Conservation (phyloP, 2,888 invertebrate species). For the Pachymerium ferrugineum region DNA sequence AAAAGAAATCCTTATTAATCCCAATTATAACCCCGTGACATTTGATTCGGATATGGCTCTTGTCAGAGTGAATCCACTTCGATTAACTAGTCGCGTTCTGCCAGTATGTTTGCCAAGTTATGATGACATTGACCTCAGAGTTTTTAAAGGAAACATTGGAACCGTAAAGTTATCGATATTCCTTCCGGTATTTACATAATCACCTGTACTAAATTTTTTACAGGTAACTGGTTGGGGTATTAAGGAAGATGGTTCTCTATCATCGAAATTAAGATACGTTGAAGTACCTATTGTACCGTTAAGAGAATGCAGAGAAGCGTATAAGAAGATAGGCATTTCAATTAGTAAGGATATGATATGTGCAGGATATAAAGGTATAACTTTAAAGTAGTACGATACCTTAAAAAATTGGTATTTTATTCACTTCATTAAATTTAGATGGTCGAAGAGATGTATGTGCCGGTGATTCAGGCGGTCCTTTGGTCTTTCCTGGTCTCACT, state of each 20-base stretch:
- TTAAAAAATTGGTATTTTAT: neutral
- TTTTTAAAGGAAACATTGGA: conserved; percentile 36
- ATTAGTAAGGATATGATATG: conserved; percentile 36
- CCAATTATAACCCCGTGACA: conserved; percentile 38
- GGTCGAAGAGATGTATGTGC: conserved; percentile 40
- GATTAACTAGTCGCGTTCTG: conserved; percentile 38
- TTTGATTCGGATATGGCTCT: conserved; percentile 40
- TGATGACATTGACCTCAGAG: conserved; percentile 36
- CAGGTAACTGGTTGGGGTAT: conserved; percentile 40
- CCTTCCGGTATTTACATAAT: neutral
- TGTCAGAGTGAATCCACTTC: conserved; percentile 36
- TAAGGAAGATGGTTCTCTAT: conserved; percentile 37
- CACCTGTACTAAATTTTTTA: neutral
- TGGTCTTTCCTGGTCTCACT: conserved; percentile 39
- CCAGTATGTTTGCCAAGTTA: conserved; percentile 39
- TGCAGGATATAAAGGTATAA: conserved; percentile 35
- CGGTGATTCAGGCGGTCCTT: conserved; percentile 40
- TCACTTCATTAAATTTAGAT: too few relatives aligned
- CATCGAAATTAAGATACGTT: conserved; percentile 38
- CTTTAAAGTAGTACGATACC: too few relatives aligned
- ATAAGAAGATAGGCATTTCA: conserved; percentile 36
- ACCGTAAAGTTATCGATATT: neutral
- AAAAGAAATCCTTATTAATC: conserved; percentile 38
- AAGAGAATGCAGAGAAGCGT: conserved; percentile 38
- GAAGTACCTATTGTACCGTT: conserved; percentile 38